Percentiles rank a stretch among this genome's conserved stretches.
Conservation (phyloP, 2,797 vertebrate genomes). For the Halcyon chelicuti region DNA sequence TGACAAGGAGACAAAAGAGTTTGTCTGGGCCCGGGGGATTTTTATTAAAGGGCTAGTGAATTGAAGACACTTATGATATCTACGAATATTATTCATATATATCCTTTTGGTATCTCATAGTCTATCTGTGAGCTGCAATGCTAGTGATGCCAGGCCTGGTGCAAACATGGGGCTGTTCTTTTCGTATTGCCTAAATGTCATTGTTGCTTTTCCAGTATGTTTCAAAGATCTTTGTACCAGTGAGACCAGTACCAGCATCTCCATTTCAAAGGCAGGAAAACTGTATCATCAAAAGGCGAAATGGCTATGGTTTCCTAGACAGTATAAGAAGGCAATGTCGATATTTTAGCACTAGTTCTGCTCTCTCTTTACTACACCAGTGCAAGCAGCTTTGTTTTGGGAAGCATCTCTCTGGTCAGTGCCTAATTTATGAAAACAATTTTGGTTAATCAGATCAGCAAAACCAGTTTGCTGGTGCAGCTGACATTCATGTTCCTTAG, state of each 20-base stretch:
- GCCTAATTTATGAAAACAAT: neutral
- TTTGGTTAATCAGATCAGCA: neutral
- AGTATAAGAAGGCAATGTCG: neutral
- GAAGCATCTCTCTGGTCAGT: neutral
- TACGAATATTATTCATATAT: neutral
- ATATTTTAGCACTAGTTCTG: neutral
- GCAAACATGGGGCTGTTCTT: neutral
- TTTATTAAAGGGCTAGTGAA: neutral
- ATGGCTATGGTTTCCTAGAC: neutral
- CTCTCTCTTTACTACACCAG: neutral
- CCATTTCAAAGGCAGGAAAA: neutral
- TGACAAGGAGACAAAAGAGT: neutral
- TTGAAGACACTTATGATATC: neutral
- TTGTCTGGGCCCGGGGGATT: neutral
- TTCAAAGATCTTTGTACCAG: neutral
- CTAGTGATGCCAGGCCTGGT: neutral
- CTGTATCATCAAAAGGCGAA: neutral
- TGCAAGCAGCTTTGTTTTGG: neutral
- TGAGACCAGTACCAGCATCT: neutral
- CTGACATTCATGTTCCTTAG: neutral
- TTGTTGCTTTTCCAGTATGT: neutral
- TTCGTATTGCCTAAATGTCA: neutral
- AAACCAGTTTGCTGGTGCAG: neutral
- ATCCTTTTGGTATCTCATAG: neutral
- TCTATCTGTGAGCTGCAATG: neutral